Base-by-base conservation (phyloP, 2,113 vertebrate genomes). In the human region DNA sequence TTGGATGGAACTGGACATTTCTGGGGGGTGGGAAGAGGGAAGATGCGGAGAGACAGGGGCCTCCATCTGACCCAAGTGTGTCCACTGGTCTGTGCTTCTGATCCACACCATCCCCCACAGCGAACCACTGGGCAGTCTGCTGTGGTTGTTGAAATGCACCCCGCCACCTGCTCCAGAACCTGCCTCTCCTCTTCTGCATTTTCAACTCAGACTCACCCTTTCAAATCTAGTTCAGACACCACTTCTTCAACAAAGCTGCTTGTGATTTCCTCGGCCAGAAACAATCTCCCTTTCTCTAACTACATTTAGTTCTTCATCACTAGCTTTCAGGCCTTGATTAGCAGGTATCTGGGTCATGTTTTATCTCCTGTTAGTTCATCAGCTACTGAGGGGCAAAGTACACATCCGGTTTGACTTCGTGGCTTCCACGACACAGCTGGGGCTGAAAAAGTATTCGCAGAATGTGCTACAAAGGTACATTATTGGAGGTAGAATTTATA, bases 151-250 rank as follows among this genome's bases (percentile, higher is more conserved):
- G 23, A 72, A 57, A 14, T 4, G 48, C 66, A 76, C 13, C 8
- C 8, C 2, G 13, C 61, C 43, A n/a, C 2, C 0, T 1, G 6
- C 9, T 32, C 20, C 35, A 20, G 27, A 27, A 22, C 1, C 48
- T 1, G 0, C 68, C 83, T 93, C 80, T 82, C 75, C 4, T 55
- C 52, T 45, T 57, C 20, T 1, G 1, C 13, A 27, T 72, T 82
- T 72, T 70, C 82, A 48, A 11, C 14, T 40, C 0, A 13, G n/a
- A n/a, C 27, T 30, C 38, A 45, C 14, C 66, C 38, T 45, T 76
- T 17, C 61, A 11, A 13, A 30, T 38, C 66, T n/a, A 35, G 23
- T 16, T 73, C 14, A 45, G 22, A 32, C 1, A 45, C 14, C 30
- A 23, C 45, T 17, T 78, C 57, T 45, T 35, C 30, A 17, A 8